Base-by-base conservation (phyloP, 2,113 vertebrate genomes). In the Microcebus lehilahytsara region DNA sequence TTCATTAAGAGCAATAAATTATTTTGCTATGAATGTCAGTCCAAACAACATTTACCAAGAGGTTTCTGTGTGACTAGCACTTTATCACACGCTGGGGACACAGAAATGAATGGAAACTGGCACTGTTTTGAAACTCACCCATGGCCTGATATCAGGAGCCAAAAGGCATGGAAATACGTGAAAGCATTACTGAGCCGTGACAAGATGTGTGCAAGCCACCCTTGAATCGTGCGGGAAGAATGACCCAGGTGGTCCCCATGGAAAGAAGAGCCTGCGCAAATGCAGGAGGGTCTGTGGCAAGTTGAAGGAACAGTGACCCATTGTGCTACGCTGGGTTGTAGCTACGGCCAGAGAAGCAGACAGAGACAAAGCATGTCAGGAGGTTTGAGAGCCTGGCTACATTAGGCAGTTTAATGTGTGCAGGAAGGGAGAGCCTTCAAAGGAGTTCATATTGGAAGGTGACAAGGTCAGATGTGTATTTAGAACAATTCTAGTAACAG, bases 361-460 rank as follows among this genome's bases (percentile, higher is more conserved):
- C 19, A 0, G 22, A 37, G 14, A 8, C 22, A 56, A 34, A 79
- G 42, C 17, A 19, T 22, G 22, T 20, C 0, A 0, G 91, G 30
- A 27, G 69, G 6, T 58, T 16, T 14, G 12, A 37, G 74, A n/a
- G 14, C 32, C 19, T 62, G 25, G n/a, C 67, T n/a, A 1, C 0
- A 0, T 11, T 12, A 3, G 66, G 85, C 2, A 1, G 2, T 6
- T 60, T 7, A 10, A 5, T 13, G 1, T 13, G 19, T 13, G 19
- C 23, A 32, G 40, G 46, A n/a, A 40, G n/a, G 67, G 34, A 10
- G 34, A 7, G 6, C 40, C 1, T 20, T 5, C 1, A 49, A 13
- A 40, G 34, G 37, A 14, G 22, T 46, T 46, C n/a, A 3, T 0
- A 3, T 27, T 20, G 49, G 32, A 14, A 12, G 23, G 37, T 23